phyloP scores from a whole-genome alignment of 2,888 invertebrate genomes.

The Diarsia mendica region DNA sequence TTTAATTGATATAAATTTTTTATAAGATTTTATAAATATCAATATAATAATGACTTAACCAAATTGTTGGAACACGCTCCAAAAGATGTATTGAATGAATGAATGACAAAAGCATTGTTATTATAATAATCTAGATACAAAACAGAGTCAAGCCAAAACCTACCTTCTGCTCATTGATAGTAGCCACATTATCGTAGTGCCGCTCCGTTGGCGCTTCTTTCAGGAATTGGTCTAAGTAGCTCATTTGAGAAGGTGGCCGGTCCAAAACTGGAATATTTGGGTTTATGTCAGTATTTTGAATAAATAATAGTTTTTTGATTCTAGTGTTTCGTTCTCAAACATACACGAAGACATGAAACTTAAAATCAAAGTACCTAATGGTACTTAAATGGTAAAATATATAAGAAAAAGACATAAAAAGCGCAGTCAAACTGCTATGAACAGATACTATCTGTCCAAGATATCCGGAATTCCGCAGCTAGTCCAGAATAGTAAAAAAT shows the following conservation, averaged over 20 bases:
- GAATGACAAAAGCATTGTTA: slow-evolving; percentile 60
- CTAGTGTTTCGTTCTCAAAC: slow-evolving; percentile 45
- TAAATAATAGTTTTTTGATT: background rate
- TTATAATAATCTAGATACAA: slow-evolving; percentile 17
- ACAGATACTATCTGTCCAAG: background rate
- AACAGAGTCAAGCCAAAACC: slow-evolving; percentile 59
- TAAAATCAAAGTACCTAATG: background rate
- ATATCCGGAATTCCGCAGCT: background rate
- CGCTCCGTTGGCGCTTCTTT: slow-evolving; percentile 92
- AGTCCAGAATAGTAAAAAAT: background rate
- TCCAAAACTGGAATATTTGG: slow-evolving; percentile 93
- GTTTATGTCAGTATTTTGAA: slow-evolving; percentile 17
- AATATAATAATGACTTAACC: background rate
- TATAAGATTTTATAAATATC: too few relatives aligned
- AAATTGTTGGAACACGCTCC: slow-evolving; percentile 47
- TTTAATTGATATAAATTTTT: too few relatives aligned
- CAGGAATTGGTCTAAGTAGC: slow-evolving; percentile 96
- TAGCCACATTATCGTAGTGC: slow-evolving; percentile 86
- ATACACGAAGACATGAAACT: background rate
- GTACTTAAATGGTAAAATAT: background rate
- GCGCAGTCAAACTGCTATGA: background rate
- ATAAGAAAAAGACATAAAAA: background rate
- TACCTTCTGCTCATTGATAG: slow-evolving; percentile 87
- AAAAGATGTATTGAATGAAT: slow-evolving; percentile 51
- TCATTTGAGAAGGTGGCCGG: slow-evolving; percentile 97